phyloP scores from a whole-genome alignment of 2,888 invertebrate genomes.

The Drosophila tanythrix region DNA sequence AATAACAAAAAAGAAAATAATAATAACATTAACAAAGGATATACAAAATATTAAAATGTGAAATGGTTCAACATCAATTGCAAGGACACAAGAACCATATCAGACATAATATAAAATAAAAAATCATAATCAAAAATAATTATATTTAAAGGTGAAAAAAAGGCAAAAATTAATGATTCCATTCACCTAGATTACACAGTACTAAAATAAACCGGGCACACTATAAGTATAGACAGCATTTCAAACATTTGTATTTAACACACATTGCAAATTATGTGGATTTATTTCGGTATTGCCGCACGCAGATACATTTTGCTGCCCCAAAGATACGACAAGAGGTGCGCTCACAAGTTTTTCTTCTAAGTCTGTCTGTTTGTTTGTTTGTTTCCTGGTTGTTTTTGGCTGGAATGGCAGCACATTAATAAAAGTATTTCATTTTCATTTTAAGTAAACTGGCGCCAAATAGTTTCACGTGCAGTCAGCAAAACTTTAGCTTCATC shows the following conservation, averaged over 20 bases:
- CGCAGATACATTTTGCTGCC: conserved; percentile 24
- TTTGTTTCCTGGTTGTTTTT: conserved; percentile 7
- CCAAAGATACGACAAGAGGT: conserved; percentile 17
- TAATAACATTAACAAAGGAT: background rate
- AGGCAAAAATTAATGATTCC: background rate
- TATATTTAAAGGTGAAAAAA: background rate
- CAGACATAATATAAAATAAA: background rate
- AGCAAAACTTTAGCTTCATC: conserved; percentile 58
- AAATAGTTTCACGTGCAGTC: conserved; percentile 63
- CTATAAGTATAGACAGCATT: conserved; percentile 50
- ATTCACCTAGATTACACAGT: conserved; percentile 13
- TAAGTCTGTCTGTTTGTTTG: conserved; percentile 3
- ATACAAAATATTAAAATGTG: background rate
- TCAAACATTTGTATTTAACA: conserved; percentile 40
- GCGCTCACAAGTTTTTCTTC: conserved; percentile 9
- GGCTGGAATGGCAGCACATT: conserved; percentile 45
- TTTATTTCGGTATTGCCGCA: conserved; percentile 46
- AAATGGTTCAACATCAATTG: background rate
- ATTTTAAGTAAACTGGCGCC: conserved; percentile 57
- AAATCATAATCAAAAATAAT: background rate
- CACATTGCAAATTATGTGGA: conserved; percentile 68
- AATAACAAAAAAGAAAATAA: background rate
- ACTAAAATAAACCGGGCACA: conserved; percentile 2
- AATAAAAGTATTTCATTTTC: conserved; percentile 68
- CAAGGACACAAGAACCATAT: background rate